Conservation (phyloP, 2,797 vertebrate genomes). For the Xiphorhynchus erythropygius region DNA sequence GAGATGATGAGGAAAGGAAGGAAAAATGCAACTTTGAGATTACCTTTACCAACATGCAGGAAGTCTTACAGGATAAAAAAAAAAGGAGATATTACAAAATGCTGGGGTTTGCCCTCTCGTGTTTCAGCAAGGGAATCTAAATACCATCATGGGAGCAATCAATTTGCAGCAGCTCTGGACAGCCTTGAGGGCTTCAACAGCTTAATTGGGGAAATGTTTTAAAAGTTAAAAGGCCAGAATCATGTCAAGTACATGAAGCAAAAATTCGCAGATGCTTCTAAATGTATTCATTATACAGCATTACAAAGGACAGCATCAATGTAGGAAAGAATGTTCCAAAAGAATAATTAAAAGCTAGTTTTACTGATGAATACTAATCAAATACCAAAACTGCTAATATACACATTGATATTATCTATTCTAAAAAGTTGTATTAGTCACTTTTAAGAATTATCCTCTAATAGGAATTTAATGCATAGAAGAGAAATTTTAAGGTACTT, state of each 20-base stretch:
- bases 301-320: neutral
- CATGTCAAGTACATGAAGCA: slow-evolving; percentile 43
- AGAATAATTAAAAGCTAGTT: neutral
- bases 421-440: neutral
- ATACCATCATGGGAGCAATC: slow-evolving; percentile 54
- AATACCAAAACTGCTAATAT: neutral
- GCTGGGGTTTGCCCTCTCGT: neutral
- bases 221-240: slow-evolving; percentile 63
- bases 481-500: neutral
- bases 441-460: neutral
- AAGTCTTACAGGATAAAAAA: neutral
- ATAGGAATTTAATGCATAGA: neutral
- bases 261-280: slow-evolving; percentile 29
- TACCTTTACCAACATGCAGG: neutral
- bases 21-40: neutral
- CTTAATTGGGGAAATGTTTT: slow-evolving; percentile 60
- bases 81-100: neutral
- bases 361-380: neutral
- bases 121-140: slow-evolving; percentile 36
- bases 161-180: slow-evolving; percentile 55
- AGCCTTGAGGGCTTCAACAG: slow-evolving; percentile 35
- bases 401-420: neutral
- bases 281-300: slow-evolving; percentile 12
- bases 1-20: neutral
- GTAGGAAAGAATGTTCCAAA: neutral